Conservation (phyloP, 2,797 vertebrate genomes). For the Danio aesculapii region DNA sequence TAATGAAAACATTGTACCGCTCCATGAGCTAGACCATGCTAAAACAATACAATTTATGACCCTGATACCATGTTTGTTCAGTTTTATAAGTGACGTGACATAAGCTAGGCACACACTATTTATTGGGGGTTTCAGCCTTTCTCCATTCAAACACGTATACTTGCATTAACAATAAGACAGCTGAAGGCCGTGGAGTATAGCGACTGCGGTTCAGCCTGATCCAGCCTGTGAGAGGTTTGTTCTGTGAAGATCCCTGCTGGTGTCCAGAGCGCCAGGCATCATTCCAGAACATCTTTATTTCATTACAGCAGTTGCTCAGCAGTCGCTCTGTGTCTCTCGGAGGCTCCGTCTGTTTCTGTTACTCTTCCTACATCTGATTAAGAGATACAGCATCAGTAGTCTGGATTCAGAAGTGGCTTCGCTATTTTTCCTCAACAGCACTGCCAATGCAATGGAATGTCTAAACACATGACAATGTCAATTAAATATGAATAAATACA, state of each 20-base stretch:
- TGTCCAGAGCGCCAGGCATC: conserved; percentile 48
- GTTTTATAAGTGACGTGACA: background rate
- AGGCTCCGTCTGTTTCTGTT: conserved; percentile 58
- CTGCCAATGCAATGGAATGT: background rate
- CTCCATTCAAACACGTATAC: background rate
- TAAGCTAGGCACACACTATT: background rate
- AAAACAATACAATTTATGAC: background rate
- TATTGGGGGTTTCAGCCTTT: background rate
- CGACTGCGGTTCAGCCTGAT: background rate
- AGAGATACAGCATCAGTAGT: conserved; percentile 51
- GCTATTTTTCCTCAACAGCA: background rate
- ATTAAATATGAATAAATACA: background rate
- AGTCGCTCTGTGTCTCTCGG: conserved; percentile 51
- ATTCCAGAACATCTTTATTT: conserved; percentile 65
- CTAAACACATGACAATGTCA: background rate
- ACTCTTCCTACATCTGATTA: conserved; percentile 57
- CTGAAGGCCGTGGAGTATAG: background rate
- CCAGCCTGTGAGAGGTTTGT: background rate
- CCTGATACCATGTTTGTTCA: background rate
- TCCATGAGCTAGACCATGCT: background rate
- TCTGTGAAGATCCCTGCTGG: conserved; percentile 30
- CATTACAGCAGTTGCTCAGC: conserved; percentile 55
- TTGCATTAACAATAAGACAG: conserved; percentile 4
- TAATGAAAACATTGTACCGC: background rate
- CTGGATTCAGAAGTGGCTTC: conserved; percentile 15